Evolutionary conservation across 2,888 invertebrate genomes (phyloP).

Genomic region (Drosophila basisetae): DNA sequence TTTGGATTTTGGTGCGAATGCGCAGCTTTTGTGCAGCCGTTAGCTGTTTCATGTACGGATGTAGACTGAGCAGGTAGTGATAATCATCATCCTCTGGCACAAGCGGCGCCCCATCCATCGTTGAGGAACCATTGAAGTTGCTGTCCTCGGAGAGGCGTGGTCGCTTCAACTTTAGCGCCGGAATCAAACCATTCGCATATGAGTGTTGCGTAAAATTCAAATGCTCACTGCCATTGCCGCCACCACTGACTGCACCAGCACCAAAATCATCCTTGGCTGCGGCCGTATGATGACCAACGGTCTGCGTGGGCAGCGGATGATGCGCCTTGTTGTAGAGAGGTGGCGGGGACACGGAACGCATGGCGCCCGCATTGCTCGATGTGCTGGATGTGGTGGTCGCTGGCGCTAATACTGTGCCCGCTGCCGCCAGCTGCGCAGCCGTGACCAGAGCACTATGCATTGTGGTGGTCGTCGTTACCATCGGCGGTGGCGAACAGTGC

Average conservation of each 20-base stretch:
- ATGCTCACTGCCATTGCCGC: slow-evolving; percentile 62
- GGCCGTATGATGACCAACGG: slow-evolving; percentile 58
- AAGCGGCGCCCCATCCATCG: slow-evolving; percentile 79
- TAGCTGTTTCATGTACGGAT: slow-evolving; percentile 85
- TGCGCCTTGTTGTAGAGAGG: slow-evolving; percentile 83
- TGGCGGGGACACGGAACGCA: slow-evolving; percentile 82
- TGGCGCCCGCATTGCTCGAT: slow-evolving; percentile 45
- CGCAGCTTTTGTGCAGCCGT: slow-evolving; percentile 84
- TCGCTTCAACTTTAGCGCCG: slow-evolving; percentile 83
- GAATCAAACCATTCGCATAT: slow-evolving; percentile 82
- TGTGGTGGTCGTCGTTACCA: slow-evolving; percentile 63
- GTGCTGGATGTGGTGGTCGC: slow-evolving; percentile 63
- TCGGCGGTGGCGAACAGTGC: slow-evolving; percentile 65
- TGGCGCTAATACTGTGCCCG: slow-evolving; percentile 61
- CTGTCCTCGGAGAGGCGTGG: slow-evolving; percentile 84
- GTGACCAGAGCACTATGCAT: slow-evolving; percentile 48
- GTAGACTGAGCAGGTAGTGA: slow-evolving; percentile 84
- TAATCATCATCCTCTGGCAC: slow-evolving; percentile 85
- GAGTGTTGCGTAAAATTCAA: slow-evolving; percentile 82
- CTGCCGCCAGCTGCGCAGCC: slow-evolving; percentile 54
- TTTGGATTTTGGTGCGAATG: slow-evolving; percentile 85
- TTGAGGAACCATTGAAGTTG: slow-evolving; percentile 84
- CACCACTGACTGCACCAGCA: slow-evolving; percentile 27
- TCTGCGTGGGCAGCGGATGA: slow-evolving; percentile 73
- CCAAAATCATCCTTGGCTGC: slow-evolving; percentile 77